Conservation (phyloP, 1,140 invertebrate genomes). For the Atta cephalotes region DNA sequence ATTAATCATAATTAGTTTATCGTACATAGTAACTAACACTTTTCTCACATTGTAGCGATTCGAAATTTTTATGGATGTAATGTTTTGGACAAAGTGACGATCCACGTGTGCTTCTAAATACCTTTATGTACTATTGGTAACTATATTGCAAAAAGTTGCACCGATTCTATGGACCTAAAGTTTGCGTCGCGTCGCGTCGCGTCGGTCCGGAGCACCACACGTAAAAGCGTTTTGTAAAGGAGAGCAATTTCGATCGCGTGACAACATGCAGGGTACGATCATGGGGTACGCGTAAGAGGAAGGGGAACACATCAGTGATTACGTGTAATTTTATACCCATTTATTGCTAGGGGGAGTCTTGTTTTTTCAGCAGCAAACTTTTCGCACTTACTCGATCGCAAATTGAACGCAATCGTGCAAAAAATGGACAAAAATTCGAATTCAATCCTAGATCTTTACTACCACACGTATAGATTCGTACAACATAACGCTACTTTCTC, state of each 20-base stretch:
- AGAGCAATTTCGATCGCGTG: constrained; percentile 83
- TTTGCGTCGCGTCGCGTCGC: constrained; percentile 64
- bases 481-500: neutral
- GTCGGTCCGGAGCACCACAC: constrained; percentile 68
- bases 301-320: constrained; percentile 76
- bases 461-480: neutral
- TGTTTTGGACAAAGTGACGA: neutral
- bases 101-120: neutral
- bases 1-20: no score
- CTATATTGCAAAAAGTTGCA: constrained; percentile 67
- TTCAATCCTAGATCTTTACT: constrained; percentile 2
- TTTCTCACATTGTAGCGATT: neutral
- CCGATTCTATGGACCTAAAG: constrained; percentile 1
- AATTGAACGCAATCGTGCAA: constrained; percentile 33
- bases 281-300: neutral
- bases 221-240: constrained; percentile 82
- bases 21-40: no score
- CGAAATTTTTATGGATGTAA: neutral
- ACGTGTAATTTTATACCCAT: constrained; percentile 82
- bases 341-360: constrained; percentile 76
- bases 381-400: constrained; percentile 66
- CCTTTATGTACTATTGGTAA: constrained; percentile 44
- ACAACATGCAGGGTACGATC: constrained; percentile 69
- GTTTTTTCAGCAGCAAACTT: constrained; percentile 69
- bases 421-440: constrained; percentile 8